phyloP scores from a whole-genome alignment of 2,113 vertebrate genomes.

The Myrmecophaga tridactyla region DNA sequence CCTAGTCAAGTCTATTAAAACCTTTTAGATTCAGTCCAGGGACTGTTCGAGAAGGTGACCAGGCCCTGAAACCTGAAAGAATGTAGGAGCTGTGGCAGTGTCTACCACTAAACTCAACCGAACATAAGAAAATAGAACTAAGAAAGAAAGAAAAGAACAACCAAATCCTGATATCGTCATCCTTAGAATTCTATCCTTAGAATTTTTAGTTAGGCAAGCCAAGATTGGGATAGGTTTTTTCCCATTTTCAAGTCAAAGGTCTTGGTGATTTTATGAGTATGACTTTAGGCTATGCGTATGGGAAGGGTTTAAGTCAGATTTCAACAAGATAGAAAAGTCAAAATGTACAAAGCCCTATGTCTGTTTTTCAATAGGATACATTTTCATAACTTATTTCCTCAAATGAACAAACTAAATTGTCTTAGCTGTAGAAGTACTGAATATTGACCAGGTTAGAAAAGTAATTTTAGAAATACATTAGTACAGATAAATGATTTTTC shows the following conservation, averaged over 20 bases:
- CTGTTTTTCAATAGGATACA: not conserved
- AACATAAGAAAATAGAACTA: not conserved
- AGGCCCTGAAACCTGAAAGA: not conserved
- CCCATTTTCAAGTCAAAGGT: not conserved
- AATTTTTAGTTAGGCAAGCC: not conserved
- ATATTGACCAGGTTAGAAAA: not conserved
- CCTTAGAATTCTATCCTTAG: not conserved
- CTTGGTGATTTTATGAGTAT: not conserved
- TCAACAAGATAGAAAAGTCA: not conserved
- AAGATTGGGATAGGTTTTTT: not conserved
- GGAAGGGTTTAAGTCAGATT: not conserved
- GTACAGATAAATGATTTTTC: not conserved
- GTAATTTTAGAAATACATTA: not conserved
- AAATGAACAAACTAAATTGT: not conserved
- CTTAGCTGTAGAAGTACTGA: constrained; percentile 2
- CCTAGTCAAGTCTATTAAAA: not conserved
- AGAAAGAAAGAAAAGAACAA: not conserved
- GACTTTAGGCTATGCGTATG: not conserved
- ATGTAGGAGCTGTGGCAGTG: not conserved
- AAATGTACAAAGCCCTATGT: not conserved
- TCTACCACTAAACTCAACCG: not conserved
- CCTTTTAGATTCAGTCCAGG: not conserved
- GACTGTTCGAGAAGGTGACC: not conserved
- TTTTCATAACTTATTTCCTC: constrained; percentile 13
- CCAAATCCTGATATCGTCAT: no score